Evolutionary conservation across 30 jellyfish, hydroid and myxozoan species (phyloP), one percentile per base, ranked within the genome.

Genomic region (Catostylus mosaicus): DNA sequence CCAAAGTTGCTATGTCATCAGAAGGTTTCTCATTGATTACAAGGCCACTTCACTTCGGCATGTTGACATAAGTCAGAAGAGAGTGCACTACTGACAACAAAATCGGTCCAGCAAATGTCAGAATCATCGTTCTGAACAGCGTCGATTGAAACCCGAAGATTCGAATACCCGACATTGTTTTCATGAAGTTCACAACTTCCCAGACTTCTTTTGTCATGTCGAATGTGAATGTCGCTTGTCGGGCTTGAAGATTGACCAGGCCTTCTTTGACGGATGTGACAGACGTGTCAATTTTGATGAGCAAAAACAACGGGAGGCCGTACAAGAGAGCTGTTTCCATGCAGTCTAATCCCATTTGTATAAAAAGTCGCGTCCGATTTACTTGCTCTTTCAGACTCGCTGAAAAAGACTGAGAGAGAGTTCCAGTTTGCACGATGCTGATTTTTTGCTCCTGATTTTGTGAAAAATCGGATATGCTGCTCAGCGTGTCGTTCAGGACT

Each of bases 81-180:
- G 80, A 68, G 26, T 68, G 80, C 11, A 68, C 64, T 1, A 68
- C 56, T 1, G 80, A 68, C 37, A 68, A 23, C 27, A 68, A 37
- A 31, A 68, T 68, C 0, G 80, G 80, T 5, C 80, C 80, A 1
- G 80, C 63, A 68, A 68, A 68, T 68, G 80, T 68, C 20, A 68
- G 36, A 34, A 68, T 68, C 8, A 68, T 35, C 30, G 80, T 68
- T 38, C 80, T 35, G 80, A 68, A 68, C 19, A 68, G 64, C 63
- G 80, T 33, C 19, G 80, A 68, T 46, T 68, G 80, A 36, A 68
- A 68, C 31, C 80, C 80, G n/a, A 68, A 68, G 12, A 68, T 24
- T 2, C 80, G 63, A 2, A 68, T 68, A 12, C 80, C 80, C 16
- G 37, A 8, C 24, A 68, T 14, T 5, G 80, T 68, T 22, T 36